Evolutionary conservation across 2,113 vertebrate species (phyloP).

Genomic region (Rostratula benghalensis): DNA sequence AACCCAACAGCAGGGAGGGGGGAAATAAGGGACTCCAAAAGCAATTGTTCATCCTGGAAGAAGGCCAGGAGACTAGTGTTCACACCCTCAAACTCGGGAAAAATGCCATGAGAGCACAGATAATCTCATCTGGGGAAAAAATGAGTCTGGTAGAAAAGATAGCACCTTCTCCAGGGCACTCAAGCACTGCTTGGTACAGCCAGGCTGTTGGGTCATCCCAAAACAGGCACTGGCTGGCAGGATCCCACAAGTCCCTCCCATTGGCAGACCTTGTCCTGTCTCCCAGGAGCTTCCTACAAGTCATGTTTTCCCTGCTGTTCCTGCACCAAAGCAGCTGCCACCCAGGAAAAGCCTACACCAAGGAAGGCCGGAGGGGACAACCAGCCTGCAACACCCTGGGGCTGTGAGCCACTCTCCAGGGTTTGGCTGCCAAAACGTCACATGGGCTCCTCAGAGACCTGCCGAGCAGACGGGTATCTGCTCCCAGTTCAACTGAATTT

Average conservation of each 20-base stretch:
- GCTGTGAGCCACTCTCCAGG: background rate
- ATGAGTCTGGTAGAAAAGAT: background rate
- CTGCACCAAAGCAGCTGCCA: fast-evolving
- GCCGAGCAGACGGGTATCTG: background rate
- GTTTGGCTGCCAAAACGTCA: background rate
- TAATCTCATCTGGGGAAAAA: background rate
- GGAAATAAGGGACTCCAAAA: background rate
- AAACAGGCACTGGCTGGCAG: background rate
- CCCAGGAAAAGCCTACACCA: background rate
- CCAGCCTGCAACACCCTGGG: fast-evolving
- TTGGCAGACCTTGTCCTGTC: background rate
- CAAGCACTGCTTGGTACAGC: fast-evolving
- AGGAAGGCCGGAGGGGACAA: background rate
- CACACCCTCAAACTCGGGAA: constrained; percentile 14
- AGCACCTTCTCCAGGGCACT: background rate
- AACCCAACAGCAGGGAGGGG: background rate
- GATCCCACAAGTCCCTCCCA: fast-evolving
- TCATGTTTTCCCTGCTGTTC: fast-evolving
- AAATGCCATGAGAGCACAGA: background rate
- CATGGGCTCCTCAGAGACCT: fast-evolving
- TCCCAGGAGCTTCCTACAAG: background rate
- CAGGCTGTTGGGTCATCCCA: fast-evolving
- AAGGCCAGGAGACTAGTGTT: constrained; percentile 30
- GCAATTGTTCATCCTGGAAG: background rate
- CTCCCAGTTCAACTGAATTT: background rate